Percentiles rank a stretch among this genome's conserved stretches.
phyloP scores from a whole-genome alignment of 2,113 vertebrate genomes.

The Taxidea taxus region DNA sequence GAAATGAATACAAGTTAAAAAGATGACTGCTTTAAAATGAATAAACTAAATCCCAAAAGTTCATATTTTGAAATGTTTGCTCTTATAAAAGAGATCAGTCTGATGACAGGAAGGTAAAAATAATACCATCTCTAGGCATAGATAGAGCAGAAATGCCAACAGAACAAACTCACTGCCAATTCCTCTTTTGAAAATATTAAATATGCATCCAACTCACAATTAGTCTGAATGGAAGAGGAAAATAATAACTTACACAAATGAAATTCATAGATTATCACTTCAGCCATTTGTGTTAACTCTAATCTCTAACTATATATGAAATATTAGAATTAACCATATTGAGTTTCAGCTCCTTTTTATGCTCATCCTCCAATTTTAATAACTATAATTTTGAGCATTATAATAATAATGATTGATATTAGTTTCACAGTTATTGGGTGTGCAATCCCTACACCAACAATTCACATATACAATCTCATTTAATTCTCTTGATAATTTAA shows the following conservation, averaged over 20 bases:
- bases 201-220: slow-evolving; percentile 34
- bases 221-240: not conserved
- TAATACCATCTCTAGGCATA: slow-evolving; percentile 6
- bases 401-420: not conserved
- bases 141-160: slow-evolving; percentile 36
- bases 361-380: not conserved
- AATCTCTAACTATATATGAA: not conserved
- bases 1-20: slow-evolving; percentile 72
- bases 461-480: not conserved
- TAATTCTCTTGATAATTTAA: not conserved
- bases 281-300: not conserved
- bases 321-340: not conserved
- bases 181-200: slow-evolving; percentile 39
- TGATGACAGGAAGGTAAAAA: slow-evolving; percentile 57
- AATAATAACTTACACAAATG: not conserved
- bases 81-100: slow-evolving; percentile 41
- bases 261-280: slow-evolving; percentile 40
- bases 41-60: slow-evolving; percentile 56
- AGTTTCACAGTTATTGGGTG: not conserved
- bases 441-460: not conserved
- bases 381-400: not conserved
- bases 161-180: slow-evolving; percentile 20
- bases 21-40: slow-evolving; percentile 60
- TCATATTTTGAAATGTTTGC: slow-evolving; percentile 63
- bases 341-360: not conserved